Evolutionary conservation across 2,797 vertebrate species (phyloP), one percentile per base, ranked within the genome.

Genomic region (Catostomus latipinnis): DNA sequence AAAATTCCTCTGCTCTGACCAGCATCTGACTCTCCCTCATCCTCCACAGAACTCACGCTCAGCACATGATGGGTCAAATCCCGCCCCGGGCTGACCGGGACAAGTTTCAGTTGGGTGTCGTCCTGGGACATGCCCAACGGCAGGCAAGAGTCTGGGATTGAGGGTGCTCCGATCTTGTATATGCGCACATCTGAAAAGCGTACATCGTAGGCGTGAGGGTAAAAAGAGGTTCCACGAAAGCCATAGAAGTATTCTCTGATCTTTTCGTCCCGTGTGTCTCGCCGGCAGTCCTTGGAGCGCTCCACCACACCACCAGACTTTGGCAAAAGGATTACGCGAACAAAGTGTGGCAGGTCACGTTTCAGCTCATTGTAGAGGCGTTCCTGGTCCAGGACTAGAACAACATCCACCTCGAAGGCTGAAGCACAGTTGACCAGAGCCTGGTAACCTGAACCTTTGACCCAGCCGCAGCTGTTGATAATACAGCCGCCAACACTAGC

Each of bases 401-500:
- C 97, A 65, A 99, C 97, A 0, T 99, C 97, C 82, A 99, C 98
- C 90, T 99, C 96, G 9, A 99, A 99, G 74, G 97, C 98, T 0
- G 97, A 98, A 22, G 98, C 98, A 0, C 97, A 97, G 13, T 99
- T 97, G 61, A 99, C 97, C 85, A 99, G 91, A 0, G 97, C 98
- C 89, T 99, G 97, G 90, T 99, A 99, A 8, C 98, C 98, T 0
- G 96, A 98, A 76, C 98, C 96, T 83, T 98, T 98, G 80, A 99
- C 98, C 98, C 97, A 99, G 82, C 97, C 98, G 0, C 97, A 98
- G 1, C 97, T 98, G 91, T 99, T 99, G 86, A 99, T 99, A 88
- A 99, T 95, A 8, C 98, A 99, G 86, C 98, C 98, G 4, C 97
- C 97, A 1, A 97, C 96, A 0, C 96, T 98, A 0, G 98, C 97